Evolutionary conservation across 2,797 vertebrate species (phyloP).

Genomic region (Atherinosoma microstoma): DNA sequence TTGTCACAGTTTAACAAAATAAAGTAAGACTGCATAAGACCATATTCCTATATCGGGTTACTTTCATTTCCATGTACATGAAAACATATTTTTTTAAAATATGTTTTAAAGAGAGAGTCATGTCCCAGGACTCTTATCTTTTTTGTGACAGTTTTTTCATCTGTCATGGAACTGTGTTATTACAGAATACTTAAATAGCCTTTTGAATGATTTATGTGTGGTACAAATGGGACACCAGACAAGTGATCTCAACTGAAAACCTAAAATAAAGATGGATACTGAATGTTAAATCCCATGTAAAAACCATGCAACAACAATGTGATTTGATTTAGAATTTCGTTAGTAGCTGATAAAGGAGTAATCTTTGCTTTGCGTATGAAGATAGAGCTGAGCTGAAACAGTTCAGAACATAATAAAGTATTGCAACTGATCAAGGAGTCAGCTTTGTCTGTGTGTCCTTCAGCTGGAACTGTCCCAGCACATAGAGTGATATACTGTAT

Average conservation of each 20-base stretch:
- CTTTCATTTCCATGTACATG: not conserved
- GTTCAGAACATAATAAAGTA: no score
- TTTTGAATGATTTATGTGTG: not conserved
- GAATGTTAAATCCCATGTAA: not conserved
- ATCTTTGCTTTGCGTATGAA: not conserved
- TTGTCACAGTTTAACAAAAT: not conserved
- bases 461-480: no score
- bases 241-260: slow-evolving; percentile 9
- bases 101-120: not conserved
- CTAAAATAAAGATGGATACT: not conserved
- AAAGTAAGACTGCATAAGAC: not conserved
- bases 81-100: not conserved
- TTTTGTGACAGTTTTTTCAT: not conserved
- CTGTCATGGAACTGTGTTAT: not conserved
- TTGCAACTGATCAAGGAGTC: no score
- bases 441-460: no score
- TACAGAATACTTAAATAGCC: slow-evolving; percentile 19
- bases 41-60: not conserved
- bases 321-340: not conserved
- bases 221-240: not conserved
- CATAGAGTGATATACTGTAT: no score
- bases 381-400: not conserved
- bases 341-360: not conserved
- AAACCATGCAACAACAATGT: not conserved
- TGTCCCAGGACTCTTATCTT: not conserved